phyloP scores from a whole-genome alignment of 2,797 vertebrate species.

The Danio jaintianensis region DNA sequence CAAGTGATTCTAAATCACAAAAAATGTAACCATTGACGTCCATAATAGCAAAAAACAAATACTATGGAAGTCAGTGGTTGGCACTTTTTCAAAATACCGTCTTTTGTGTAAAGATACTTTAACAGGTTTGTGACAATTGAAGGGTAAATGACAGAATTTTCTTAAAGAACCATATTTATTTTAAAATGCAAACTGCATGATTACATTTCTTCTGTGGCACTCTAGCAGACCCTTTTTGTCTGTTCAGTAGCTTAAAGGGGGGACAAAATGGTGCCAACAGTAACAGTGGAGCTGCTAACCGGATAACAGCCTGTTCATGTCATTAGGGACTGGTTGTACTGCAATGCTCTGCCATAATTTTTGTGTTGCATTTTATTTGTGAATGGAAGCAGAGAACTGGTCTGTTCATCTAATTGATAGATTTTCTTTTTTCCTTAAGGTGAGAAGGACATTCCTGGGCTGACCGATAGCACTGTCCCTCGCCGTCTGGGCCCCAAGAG shows the following conservation, averaged over 20 bases:
- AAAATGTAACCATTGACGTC: no score
- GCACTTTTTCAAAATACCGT: no score
- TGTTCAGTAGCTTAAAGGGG: slow-evolving; percentile 77
- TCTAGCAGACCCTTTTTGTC: slow-evolving; percentile 82
- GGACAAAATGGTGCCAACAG: slow-evolving; percentile 81
- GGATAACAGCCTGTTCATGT: slow-evolving; percentile 53
- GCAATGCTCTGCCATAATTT: slow-evolving; percentile 53
- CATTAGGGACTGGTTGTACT: slow-evolving; percentile 60
- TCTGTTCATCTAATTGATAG: slow-evolving; percentile 52
- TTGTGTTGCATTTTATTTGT: background rate
- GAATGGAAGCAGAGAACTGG: background rate
- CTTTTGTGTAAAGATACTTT: no score
- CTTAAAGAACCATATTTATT: no score
- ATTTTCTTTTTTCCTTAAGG: slow-evolving; percentile 71
- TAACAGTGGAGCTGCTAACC: slow-evolving; percentile 73
- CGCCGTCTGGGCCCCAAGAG: slow-evolving; percentile 96
- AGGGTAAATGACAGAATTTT: no score
- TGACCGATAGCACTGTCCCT: slow-evolving; percentile 96
- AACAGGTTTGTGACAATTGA: no score
- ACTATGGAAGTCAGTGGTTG: no score
- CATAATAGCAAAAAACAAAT: no score
- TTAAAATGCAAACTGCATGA: no score
- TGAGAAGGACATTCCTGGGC: slow-evolving; percentile 97
- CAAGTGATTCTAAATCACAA: no score
- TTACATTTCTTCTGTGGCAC: slow-evolving; percentile 65